Base-by-base conservation (phyloP, 2,888 invertebrate genomes). In the Euclidia mi region DNA sequence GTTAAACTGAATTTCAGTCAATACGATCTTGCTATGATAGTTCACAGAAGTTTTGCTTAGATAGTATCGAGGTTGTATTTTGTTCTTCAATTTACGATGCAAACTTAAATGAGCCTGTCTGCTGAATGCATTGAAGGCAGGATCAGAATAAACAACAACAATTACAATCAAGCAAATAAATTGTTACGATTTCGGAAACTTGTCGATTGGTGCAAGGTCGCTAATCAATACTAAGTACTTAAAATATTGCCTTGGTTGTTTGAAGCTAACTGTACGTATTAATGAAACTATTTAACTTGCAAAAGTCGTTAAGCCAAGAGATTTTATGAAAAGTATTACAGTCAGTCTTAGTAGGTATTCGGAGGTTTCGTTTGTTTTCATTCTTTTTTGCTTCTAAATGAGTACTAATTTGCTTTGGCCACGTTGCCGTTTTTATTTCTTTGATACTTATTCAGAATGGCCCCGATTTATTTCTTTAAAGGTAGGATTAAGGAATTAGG, bases 281-380 rank as follows among this genome's bases (percentile, higher is more conserved):
- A 71, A 59, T 67, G 50, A 64, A 78, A 76, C 59, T 70, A 68
- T 52, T 61, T 46, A 76, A 80, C 71, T 80, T 76, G 56, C 49
- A 17, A 55, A 73, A 74, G 65, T 78, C 77, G 67, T 77, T 80
- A 76, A 66, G 71, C 67, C 45, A 53, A 51, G 44, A 53, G 57
- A 60, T 78, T 76, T 75, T 76, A 78, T 77, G 79, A 75, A 78
- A 76, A 66, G 74, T 69, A 62, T 71, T 69, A 68, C 66, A 56
- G 52, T 57, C 66, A 62, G 50, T 56, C 55, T 65, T 41, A 47
- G 20, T 51, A 45, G 42, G 68, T 50, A 59, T 58, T 53, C 20
- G 31, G 35, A 48, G 44, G 41, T 28, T 37, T 32, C 15, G 28
- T 44, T 47, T 47, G 34, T 44, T 57, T 29, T 34, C 45, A 14